Evolutionary conservation across 2,797 vertebrate genomes (phyloP), one percentile per base, ranked within the genome.

Genomic region (Scolopax bukidnonensis): DNA sequence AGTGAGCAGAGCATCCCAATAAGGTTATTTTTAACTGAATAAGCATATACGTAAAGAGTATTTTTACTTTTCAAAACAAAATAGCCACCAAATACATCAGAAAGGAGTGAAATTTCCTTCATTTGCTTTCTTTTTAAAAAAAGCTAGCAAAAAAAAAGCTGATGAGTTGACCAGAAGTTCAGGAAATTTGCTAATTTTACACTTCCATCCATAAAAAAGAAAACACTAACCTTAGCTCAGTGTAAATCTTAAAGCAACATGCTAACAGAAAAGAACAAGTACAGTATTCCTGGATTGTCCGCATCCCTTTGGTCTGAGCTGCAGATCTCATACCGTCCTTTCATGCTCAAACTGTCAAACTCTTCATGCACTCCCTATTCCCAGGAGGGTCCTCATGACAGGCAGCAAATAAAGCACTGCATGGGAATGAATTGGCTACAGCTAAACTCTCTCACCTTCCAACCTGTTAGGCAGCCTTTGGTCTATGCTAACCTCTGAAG

Each of bases 361-460:
- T 59, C 41, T 32, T 56, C 16, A 43, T 16, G 11, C 38, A n/a
- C 12, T 71, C 71, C 30, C 19, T 28, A 25, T 59, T 57, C 32
- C 30, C 30, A 38, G 47, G 24, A 76, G 32, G 32, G 16, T 9
- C 74, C n/a, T 70, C 21, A 8, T 16, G 40, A 16, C 2, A 36
- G 43, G 32, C 21, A 74, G 54, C 33, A 69, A 56, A 70, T 0
- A 10, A 24, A 43, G 10, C 17, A 9, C 28, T 78, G 11, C 48
- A 20, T 20, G 28, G 47, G 17, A 79, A 61, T 12, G n/a, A n/a
- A 36, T 10, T 0, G 0, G 3, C 18, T 71, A n/a, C 19, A 4
- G 32, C 8, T 60, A 11, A 75, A 4, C 24, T 40, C 25, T 33
- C 73, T 47, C 10, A 36, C 9, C 50, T 64, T 50, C 74, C 78